Evolutionary conservation across 2,888 invertebrate genomes (phyloP).

Genomic region (Chirona hameri): DNA sequence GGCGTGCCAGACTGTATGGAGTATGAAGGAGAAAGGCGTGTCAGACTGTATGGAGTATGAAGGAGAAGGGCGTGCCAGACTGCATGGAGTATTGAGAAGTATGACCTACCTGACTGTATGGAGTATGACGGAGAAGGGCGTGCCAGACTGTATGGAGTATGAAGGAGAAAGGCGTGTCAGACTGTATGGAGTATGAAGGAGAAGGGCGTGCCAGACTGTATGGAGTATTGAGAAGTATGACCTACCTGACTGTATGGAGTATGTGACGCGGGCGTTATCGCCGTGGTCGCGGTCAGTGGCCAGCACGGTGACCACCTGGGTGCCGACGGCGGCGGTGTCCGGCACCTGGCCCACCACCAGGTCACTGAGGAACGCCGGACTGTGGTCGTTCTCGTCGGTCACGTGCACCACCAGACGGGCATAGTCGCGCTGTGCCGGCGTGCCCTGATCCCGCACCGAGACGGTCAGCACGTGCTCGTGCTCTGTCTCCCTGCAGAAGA

Average conservation of each 20-base stretch:
- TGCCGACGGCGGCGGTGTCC: conserved; percentile 69
- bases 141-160: too few species aligned
- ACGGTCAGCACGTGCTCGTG: conserved; percentile 75
- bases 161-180: too few species aligned
- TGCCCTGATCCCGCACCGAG: conserved; percentile 85
- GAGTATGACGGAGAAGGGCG: too few species aligned
- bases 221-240: neutral
- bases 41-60: too few species aligned
- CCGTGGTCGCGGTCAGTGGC: conserved; percentile 82
- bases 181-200: too few species aligned
- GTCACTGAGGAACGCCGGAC: conserved; percentile 78
- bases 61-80: too few species aligned
- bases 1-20: too few species aligned
- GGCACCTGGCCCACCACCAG: conserved; percentile 65
- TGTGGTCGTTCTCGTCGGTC: conserved; percentile 84
- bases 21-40: too few species aligned
- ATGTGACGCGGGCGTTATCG: conserved; percentile 71
- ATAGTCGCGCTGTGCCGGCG: conserved; percentile 66
- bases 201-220: neutral
- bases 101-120: too few species aligned
- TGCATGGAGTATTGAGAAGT: too few species aligned
- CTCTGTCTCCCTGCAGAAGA: conserved; percentile 36
- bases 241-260: conserved; percentile 75
- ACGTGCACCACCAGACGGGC: conserved; percentile 76
- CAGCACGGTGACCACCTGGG: conserved; percentile 66